Conservation (phyloP, 2,797 vertebrate genomes). For the Gobio occitaniae region DNA sequence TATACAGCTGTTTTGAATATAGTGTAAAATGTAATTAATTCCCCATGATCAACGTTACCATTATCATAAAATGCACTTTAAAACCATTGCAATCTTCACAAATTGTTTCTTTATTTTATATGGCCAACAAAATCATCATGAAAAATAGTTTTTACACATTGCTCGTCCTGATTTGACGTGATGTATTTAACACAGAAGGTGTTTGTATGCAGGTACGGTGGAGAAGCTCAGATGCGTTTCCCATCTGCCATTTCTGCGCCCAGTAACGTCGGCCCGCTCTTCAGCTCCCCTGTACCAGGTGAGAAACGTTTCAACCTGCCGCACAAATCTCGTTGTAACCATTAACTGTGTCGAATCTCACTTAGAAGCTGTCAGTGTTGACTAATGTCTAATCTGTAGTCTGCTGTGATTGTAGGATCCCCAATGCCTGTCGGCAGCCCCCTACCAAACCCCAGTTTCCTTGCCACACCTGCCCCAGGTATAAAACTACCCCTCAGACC, state of each 20-base stretch:
- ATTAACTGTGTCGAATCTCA: not conserved
- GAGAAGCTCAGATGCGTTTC: constrained; percentile 97
- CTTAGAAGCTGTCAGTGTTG: not conserved
- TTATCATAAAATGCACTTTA: not conserved
- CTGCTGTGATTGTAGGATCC: constrained; percentile 71
- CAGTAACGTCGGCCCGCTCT: constrained; percentile 85
- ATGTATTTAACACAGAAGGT: not conserved
- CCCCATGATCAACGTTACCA: no score
- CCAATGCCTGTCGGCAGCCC: constrained; percentile 72
- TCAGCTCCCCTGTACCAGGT: constrained; percentile 84
- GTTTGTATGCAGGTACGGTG: constrained; percentile 84
- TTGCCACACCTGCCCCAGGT: constrained; percentile 80
- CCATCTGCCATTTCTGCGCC: constrained; percentile 83
- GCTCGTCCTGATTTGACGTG: not conserved
- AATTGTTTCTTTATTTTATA: not conserved
- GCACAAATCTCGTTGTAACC: not conserved
- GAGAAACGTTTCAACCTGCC: constrained; percentile 52
- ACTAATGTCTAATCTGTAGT: constrained; percentile 31
- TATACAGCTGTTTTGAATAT: no score
- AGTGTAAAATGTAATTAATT: no score
- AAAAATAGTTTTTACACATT: not conserved
- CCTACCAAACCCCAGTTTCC: constrained; percentile 73
- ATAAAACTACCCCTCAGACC: constrained; percentile 23
- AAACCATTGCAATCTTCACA: not conserved
- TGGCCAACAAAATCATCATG: not conserved